Evolutionary conservation across 2,888 invertebrate species (phyloP), one percentile per base, ranked within the genome.

Genomic region (Philopedon plagiatum): DNA sequence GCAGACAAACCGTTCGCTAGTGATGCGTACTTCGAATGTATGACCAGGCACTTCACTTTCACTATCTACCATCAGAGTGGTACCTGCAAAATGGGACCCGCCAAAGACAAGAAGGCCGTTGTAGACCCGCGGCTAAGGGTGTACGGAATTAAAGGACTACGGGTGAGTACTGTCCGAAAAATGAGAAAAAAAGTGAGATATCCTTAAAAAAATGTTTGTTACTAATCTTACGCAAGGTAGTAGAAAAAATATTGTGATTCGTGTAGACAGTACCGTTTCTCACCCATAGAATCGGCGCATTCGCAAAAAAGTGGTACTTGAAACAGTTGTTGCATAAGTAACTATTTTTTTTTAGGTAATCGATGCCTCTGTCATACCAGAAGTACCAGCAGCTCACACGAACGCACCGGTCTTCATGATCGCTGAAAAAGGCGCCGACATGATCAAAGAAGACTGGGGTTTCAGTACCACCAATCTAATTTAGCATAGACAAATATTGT

Each of bases 331-430:
- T n/a, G n/a, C n/a, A n/a, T n/a, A n/a, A n/a, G n/a, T n/a, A 54
- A 19, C 34, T 65, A 2, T 56, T 44, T 58, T 65, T 26, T 64
- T 73, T 11, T 23, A 72, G 72, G 93, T 94, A 0, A 90, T 93
- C 68, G 94, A 94, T 81, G 93, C 93, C 0, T 93, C 93, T 75
- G 88, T 94, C 44, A 94, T 94, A 89, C 94, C 94, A 0, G 89
- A 90, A 82, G 91, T 94, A 46, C 90, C 91, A 0, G 91, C 93
- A 0, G 92, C 91, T 19, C 94, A 94, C 81, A 94, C 94, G 0
- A 94, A 94, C 78, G 91, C 93, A 0, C 92, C 94, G 0, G 88
- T 89, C 0, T 93, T 90, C 74, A 94, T 94, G 94, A 93, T 94
- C 78, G 94, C 93, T 1, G 94, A 94, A 83, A 94, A 93, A 82